These are phyloP conservation scores for Prionchulus punctatus DNA, from an alignment of 2,888 invertebrate species.

Conservation along the genomic window DNA sequence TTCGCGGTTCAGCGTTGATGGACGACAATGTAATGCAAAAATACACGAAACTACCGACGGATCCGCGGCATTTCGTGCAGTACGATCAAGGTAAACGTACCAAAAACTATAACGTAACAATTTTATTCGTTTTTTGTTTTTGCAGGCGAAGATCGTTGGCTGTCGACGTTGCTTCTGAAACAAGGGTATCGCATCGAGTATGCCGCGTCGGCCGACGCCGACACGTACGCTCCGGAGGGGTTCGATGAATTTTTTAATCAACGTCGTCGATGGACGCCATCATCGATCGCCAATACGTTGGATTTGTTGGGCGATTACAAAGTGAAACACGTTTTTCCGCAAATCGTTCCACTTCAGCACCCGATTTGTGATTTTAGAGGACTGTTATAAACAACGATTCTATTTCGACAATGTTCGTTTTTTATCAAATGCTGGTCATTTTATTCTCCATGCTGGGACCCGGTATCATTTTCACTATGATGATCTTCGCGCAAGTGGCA, in stretches of 20 bases:
- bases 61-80: constrained; percentile 69
- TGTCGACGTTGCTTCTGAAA: constrained; percentile 39
- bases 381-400: constrained; percentile 27
- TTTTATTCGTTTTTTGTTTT: too few relatives aligned
- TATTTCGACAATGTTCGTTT: constrained; percentile 26
- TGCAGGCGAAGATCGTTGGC: constrained; percentile 40
- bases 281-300: constrained; percentile 31
- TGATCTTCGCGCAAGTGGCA: constrained; percentile 25
- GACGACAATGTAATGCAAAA: constrained; percentile 73
- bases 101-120: background rate
- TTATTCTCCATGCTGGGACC: constrained; percentile 30
- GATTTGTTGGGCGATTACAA: constrained; percentile 30
- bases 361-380: constrained; percentile 15
- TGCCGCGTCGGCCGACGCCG: constrained; percentile 37
- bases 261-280: constrained; percentile 31
- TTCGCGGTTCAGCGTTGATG: constrained; percentile 61
- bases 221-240: constrained; percentile 33
- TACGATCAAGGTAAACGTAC: constrained; percentile 75
- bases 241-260: constrained; percentile 33
- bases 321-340: constrained; percentile 12
- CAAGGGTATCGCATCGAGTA: constrained; percentile 38
- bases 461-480: constrained; percentile 30
- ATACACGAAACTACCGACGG: constrained; percentile 50
- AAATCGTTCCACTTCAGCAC: background rate
- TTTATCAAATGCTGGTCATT: constrained; percentile 31